phyloP scores from a whole-genome alignment of 2,797 vertebrate genomes.

The Peromyscus eremicus region DNA sequence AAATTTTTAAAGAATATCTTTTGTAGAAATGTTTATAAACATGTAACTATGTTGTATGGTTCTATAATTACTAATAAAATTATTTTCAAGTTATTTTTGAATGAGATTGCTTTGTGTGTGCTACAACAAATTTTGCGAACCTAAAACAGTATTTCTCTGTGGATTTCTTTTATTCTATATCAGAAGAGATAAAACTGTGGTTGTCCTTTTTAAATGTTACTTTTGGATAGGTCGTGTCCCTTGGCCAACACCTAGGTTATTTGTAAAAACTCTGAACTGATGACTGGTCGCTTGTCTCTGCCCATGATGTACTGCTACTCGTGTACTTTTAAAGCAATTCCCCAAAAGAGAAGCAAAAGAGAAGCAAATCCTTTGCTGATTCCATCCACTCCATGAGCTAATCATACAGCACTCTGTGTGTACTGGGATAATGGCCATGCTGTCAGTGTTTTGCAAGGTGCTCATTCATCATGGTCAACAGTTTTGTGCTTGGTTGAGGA shows the following conservation, averaged over 20 bases:
- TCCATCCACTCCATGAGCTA: not conserved
- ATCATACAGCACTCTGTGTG: not conserved
- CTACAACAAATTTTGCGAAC: conserved; percentile 34
- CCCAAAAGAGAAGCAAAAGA: conserved; percentile 3
- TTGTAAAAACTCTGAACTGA: conserved; percentile 37
- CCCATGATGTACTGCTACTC: not conserved
- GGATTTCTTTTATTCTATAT: conserved; percentile 4
- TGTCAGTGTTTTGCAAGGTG: not conserved
- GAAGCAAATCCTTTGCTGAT: not conserved
- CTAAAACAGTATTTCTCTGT: conserved; percentile 51
- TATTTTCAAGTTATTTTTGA: conserved; percentile 71
- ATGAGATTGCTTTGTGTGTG: conserved; percentile 75
- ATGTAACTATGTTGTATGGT: conserved; percentile 74
- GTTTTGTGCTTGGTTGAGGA: conserved; percentile 1
- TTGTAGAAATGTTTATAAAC: conserved; percentile 77
- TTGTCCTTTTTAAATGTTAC: conserved; percentile 2
- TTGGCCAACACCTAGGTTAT: not conserved
- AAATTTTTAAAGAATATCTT: conserved; percentile 43
- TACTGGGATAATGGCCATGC: not conserved
- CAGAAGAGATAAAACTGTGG: not conserved
- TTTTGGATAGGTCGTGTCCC: conserved; percentile 27
- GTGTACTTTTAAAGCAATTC: conserved; percentile 12
- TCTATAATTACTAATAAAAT: conserved; percentile 77
- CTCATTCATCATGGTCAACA: not conserved
- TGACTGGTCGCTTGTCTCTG: not conserved